Evolutionary conservation across 2,888 invertebrate genomes (phyloP), one percentile per base, ranked within the genome.

Genomic region (Archips crataeganus): DNA sequence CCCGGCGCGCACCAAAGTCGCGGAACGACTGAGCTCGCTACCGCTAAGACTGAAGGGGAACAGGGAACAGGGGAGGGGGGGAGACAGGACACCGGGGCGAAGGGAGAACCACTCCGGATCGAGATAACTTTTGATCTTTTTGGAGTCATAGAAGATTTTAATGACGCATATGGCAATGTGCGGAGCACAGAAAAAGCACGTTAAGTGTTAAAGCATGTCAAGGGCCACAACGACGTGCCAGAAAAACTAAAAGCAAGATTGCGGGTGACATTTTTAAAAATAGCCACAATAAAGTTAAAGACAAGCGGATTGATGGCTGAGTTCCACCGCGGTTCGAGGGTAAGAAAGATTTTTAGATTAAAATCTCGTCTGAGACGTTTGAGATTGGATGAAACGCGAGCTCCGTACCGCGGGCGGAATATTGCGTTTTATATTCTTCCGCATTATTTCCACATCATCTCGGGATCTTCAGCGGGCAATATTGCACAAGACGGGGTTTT

Each of bases 41-140:
- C 81, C 78, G 81, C 76, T 80, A 78, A 79, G 76, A 79, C 77
- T 74, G 77, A 76, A 81, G 87, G 87, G 86, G 84, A 77, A 83
- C 83, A 79, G 85, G 84, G 86, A 86, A 82, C 80, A 78, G 81
- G 83, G 87, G 88, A 88, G 87, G 85, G 80, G 79, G 85, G 85
- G 85, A 83, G 70, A 71, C 67, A 69, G 65, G 71, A 71, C 82
- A 81, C 81, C 82, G 87, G 84, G 85, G 84, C 80, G 86, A 84
- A 84, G 84, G 83, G 85, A 84, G 86, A 86, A 85, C 82, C 89
- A 87, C 90, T 90, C 88, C 86, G 89, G 85, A 88, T 81, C 86
- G 87, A 92, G 92, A 93, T 93, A 94, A 94, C 93, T 94, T 94
- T 93, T 93, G 93, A 94, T 93, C 94, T 94, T 93, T 94, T 93